Evolutionary conservation across 2,888 invertebrate genomes (phyloP).

Genomic region (Plagiodera versicolora): DNA sequence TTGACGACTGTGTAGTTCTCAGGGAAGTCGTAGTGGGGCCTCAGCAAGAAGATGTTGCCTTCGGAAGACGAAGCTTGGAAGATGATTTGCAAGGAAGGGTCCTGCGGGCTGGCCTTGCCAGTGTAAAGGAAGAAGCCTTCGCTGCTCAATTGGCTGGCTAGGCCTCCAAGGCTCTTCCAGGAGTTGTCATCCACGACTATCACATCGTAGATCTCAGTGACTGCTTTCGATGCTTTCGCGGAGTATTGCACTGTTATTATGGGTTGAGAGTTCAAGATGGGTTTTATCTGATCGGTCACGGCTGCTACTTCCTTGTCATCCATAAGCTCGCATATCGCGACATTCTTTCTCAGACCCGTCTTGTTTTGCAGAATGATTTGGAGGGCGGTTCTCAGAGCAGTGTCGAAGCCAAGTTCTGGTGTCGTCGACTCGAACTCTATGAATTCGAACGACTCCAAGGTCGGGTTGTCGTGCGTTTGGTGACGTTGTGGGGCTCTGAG

Average conservation of each 20-base stretch:
- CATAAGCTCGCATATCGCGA: slow-evolving; percentile 15
- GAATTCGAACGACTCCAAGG: slow-evolving; percentile 61
- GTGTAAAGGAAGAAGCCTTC: slow-evolving; percentile 29
- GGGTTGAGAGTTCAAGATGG: slow-evolving; percentile 18
- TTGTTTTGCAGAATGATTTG: slow-evolving; percentile 34
- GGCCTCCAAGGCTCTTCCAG: not conserved
- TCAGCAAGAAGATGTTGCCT: slow-evolving; percentile 15
- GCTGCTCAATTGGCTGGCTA: slow-evolving; percentile 12
- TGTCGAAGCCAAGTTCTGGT: slow-evolving; percentile 23
- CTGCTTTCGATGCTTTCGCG: not conserved
- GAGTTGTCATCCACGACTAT: slow-evolving; percentile 18
- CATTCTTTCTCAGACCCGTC: slow-evolving; percentile 10
- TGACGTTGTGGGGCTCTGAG: slow-evolving; percentile 58
- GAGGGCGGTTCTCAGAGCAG: slow-evolving; percentile 21
- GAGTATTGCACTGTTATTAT: slow-evolving; percentile 10
- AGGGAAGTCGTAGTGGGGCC: slow-evolving; percentile 14
- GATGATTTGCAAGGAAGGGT: slow-evolving; percentile 13
- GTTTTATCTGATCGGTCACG: slow-evolving; percentile 12
- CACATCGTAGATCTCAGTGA: slow-evolving; percentile 18
- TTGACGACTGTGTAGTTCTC: slow-evolving; percentile 21
- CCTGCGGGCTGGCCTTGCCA: slow-evolving; percentile 12
- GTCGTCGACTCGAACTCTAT: slow-evolving; percentile 53
- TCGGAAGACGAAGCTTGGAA: slow-evolving; percentile 15
- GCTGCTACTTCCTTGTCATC: slow-evolving; percentile 6
- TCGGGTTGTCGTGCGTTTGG: slow-evolving; percentile 56